Evolutionary conservation across 2,113 vertebrate species (phyloP), one percentile per base, ranked within the genome.

Genomic region (Nannobrachium achirus): DNA sequence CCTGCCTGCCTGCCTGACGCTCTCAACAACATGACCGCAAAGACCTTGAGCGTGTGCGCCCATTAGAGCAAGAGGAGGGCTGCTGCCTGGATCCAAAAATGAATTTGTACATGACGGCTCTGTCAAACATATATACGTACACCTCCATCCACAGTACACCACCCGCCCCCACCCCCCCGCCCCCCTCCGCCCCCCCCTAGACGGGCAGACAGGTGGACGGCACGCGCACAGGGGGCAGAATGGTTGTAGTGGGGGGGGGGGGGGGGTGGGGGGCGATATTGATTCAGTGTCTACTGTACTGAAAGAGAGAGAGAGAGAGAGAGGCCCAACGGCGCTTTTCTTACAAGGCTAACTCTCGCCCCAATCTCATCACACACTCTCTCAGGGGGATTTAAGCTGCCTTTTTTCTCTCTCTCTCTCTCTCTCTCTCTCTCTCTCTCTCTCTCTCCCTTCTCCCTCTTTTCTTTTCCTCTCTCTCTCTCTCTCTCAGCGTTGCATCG

Each of bases 241-340:
- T 68, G 68, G 10, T 66, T 78, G 55, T 82, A 76, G 69, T 63
- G 75, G 78, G 85, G 73, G 65, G 55, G 7, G 42, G 40, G 16
- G 45, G 42, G 9, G 57, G 50, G 50, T 63, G 69, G 76, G 66
- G 80, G 77, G 73, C 61, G 42, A 73, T 91, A 92, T 91, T 81
- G 89, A 92, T 91, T 92, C 83, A 56, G 72, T 73, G 85, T 90
- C 87, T 84, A 89, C 84, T 88, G 86, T 89, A 90, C 86, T 53
- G 16, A 52, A 48, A 64, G 14, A 64, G 62, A 53, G 50, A 15
- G 39, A 25, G 51, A 56, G 63, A 25, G 42, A 83, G 71, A 80
- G 72, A 71, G 62, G 79, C 79, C 80, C 83, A 74, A 81, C 65
- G 66, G 83, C 78, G 63, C 81, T 87, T 85, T 90, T 78, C 88